Evolutionary conservation across 1,140 invertebrate species (phyloP).

Genomic region (Heliconius nattereri): DNA sequence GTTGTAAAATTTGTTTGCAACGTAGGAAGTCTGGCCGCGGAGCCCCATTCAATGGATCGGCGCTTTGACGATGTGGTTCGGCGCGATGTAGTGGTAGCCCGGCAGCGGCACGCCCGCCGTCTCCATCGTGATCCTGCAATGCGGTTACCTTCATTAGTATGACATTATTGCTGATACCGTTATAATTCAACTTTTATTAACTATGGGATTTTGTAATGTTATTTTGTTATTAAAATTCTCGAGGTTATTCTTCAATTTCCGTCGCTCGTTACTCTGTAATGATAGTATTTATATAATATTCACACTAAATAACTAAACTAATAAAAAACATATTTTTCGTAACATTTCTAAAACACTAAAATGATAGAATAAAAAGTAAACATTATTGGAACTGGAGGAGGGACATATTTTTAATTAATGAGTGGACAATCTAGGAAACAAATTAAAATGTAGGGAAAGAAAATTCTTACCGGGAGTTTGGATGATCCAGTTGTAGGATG

Average conservation of each 20-base stretch:
- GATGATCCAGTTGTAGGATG: conserved; percentile 77
- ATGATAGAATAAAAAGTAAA: background rate
- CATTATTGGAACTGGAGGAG: conserved; percentile 16
- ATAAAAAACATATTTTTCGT: background rate
- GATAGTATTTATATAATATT: conserved; percentile 1
- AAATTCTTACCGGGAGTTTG: conserved; percentile 76
- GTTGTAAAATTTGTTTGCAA: conserved; percentile 52
- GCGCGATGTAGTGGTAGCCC: conserved; percentile 94
- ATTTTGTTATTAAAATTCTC: conserved; percentile 7
- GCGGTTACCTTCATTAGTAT: background rate
- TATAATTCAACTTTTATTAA: background rate
- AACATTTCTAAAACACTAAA: background rate
- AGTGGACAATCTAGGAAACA: conserved; percentile 66
- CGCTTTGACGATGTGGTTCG: conserved; percentile 95
- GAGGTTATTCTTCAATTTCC: conserved; percentile 3
- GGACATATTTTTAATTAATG: conserved; percentile 27
- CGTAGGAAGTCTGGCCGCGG: conserved; percentile 56
- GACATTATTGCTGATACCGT: background rate
- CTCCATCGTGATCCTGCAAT: conserved; percentile 94
- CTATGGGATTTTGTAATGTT: background rate
- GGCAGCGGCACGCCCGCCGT: conserved; percentile 93
- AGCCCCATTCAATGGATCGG: conserved; percentile 90
- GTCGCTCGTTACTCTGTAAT: conserved; percentile 12
- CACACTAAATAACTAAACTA: conserved; percentile 1
- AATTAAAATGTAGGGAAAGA: conserved; percentile 75